Evolutionary conservation across 2,113 vertebrate species (phyloP).

Genomic region (Pterophyllum scalare): DNA sequence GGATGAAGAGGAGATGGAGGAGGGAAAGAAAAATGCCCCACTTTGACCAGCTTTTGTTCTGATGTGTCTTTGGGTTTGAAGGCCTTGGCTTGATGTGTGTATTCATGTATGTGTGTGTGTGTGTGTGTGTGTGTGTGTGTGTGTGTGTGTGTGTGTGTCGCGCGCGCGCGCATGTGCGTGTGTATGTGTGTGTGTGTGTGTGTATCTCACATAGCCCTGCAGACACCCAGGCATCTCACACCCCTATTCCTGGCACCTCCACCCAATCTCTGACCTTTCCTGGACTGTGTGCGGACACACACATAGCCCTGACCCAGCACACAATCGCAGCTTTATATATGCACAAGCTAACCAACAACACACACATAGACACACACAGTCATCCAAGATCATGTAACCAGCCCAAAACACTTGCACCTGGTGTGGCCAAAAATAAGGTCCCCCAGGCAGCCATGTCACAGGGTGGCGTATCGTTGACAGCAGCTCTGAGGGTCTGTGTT

Average conservation of each 20-base stretch:
- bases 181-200: conserved; percentile 18
- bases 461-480: conserved; percentile 53
- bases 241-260: conserved; percentile 82
- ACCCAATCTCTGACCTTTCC: conserved; percentile 81
- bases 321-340: conserved; percentile 40
- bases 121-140: conserved; percentile 12
- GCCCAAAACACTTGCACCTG: conserved; percentile 80
- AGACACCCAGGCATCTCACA: conserved; percentile 82
- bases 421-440: conserved; percentile 78
- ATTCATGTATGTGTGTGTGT: background rate
- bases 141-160: background rate
- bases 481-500: conserved; percentile 27
- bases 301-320: conserved; percentile 30
- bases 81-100: conserved; percentile 9
- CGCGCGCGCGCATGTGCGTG: no score
- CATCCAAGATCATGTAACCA: conserved; percentile 75
- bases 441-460: conserved; percentile 40
- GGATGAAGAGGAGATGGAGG: conserved; percentile 23
- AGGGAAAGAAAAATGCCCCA: conserved; percentile 56
- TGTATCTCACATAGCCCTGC: conserved; percentile 52
- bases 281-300: conserved; percentile 50
- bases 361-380: conserved; percentile 42
- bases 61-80: conserved; percentile 47
- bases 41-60: conserved; percentile 72
- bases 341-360: conserved; percentile 35